A percentile compares a stretch with the other conserved stretches of the same genome.
Evolutionary conservation across 2,113 vertebrate genomes (phyloP).

Genomic region (Herpailurus yagouaroundi): DNA sequence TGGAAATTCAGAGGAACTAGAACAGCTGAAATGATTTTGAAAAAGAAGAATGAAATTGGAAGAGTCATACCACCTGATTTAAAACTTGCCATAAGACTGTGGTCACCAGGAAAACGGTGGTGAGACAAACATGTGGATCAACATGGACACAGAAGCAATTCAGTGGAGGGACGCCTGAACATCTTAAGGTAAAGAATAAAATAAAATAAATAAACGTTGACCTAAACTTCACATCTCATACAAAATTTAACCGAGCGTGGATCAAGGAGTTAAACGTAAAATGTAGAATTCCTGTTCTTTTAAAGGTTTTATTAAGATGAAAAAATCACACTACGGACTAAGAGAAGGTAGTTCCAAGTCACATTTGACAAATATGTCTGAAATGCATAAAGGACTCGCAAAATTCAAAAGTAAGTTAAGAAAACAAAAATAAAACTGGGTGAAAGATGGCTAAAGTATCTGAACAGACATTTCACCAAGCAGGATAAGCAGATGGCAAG

Average conservation of each 20-base stretch:
- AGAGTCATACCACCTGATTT: rapidly evolving
- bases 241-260: neutral
- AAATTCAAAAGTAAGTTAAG: neutral
- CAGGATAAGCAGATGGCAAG: neutral
- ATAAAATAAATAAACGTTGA: neutral
- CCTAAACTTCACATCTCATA: neutral
- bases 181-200: neutral
- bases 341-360: neutral
- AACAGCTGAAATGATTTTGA: neutral
- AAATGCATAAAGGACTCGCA: neutral
- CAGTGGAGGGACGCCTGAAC: neutral
- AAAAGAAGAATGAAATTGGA: neutral
- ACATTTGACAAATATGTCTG: neutral
- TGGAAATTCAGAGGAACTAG: neutral
- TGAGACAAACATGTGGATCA: neutral
- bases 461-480: neutral
- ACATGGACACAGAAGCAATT: too few species aligned
- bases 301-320: neutral
- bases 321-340: neutral
- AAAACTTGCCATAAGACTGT: too few species aligned
- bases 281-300: neutral
- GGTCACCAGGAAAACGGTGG: neutral
- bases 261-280: neutral
- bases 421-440: neutral
- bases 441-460: neutral